phyloP scores from a whole-genome alignment of 2,113 vertebrate genomes.

The Geothlypis trichas region DNA sequence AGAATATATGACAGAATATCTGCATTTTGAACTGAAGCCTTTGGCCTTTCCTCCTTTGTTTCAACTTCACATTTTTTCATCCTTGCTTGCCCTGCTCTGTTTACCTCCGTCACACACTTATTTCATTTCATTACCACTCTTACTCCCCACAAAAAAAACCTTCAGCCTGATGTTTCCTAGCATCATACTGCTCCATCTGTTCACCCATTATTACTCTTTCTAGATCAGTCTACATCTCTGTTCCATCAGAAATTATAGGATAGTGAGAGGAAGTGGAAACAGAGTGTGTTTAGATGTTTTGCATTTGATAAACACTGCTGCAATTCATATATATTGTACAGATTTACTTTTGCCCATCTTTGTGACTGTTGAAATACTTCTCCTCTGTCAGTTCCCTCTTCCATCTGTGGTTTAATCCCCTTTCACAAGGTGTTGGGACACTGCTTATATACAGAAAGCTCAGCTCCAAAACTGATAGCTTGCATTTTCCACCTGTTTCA shows the following conservation, averaged over 20 bases:
- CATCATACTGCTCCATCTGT: not conserved
- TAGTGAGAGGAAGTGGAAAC: not conserved
- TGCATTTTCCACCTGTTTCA: not conserved
- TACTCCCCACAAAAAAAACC: fast-evolving
- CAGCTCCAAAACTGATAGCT: not conserved
- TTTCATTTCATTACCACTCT: not conserved
- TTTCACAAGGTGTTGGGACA: not conserved
- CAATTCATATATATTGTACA: not conserved
- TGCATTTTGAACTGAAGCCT: not conserved
- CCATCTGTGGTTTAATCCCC: not conserved
- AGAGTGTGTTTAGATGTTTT: not conserved
- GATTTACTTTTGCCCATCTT: not conserved
- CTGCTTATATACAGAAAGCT: not conserved
- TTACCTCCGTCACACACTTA: not conserved
- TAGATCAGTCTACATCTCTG: not conserved
- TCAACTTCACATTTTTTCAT: not conserved
- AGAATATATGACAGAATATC: not conserved
- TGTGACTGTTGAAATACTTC: not conserved
- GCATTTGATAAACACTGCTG: not conserved
- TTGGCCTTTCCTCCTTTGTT: not conserved
- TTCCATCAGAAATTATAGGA: not conserved
- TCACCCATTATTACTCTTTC: not conserved
- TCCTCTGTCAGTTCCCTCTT: not conserved
- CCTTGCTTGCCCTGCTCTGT: not conserved
- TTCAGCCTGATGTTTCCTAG: not conserved